A percentile compares a stretch with the other conserved stretches of the same genome.
Conservation (phyloP, 2,797 vertebrate species). For the Falco biarmicus region DNA sequence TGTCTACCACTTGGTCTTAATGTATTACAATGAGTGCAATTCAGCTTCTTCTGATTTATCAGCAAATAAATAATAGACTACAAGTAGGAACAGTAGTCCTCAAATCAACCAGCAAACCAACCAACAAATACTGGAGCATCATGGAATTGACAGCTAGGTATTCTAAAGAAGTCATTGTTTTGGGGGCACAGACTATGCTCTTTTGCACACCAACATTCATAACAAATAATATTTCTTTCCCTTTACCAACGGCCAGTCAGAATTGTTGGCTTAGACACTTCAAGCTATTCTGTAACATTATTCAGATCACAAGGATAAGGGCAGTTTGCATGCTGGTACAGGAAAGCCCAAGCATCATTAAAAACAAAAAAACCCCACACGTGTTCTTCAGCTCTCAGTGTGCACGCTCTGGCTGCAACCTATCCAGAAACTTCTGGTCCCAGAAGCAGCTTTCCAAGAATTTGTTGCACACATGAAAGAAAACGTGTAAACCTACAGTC, state of each 20-base stretch:
- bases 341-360: background rate
- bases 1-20: background rate
- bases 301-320: background rate
- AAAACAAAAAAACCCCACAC: background rate
- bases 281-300: background rate
- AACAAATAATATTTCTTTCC: background rate
- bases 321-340: background rate
- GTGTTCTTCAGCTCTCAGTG: background rate
- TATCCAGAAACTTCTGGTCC: background rate
- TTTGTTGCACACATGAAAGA: background rate
- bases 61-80: background rate
- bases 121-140: background rate
- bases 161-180: background rate
- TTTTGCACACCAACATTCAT: constrained; percentile 1
- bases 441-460: background rate
- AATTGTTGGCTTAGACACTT: background rate
- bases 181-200: background rate
- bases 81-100: background rate
- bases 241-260: constrained; percentile 23
- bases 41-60: background rate
- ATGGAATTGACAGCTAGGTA: background rate
- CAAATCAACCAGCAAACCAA: background rate
- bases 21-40: background rate
- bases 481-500: rapidly evolving
- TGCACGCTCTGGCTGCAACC: background rate